These are phyloP conservation scores for Thymelicus lineola DNA, from an alignment of 2,888 invertebrate genomes.

Conservation along the genomic window DNA sequence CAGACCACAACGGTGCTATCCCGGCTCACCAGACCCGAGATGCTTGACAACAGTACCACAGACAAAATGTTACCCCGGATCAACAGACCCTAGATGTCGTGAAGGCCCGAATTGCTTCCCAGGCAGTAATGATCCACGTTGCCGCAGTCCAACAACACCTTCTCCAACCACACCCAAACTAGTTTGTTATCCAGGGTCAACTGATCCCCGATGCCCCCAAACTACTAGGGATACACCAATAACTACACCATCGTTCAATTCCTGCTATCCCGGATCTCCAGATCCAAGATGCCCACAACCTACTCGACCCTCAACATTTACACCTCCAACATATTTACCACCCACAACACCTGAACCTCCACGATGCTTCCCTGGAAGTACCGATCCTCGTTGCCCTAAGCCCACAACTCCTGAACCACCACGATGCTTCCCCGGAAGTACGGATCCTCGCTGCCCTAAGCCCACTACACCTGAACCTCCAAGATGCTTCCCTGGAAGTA, in stretches of 20 bases:
- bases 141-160: too few species aligned
- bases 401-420: constrained; percentile 45
- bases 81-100: constrained; percentile 52
- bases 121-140: constrained; percentile 53
- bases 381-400: constrained; percentile 52
- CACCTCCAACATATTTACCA: constrained; percentile 51
- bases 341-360: constrained; percentile 51
- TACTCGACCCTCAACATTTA: constrained; percentile 40
- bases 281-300: constrained; percentile 59
- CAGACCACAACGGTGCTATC: constrained; percentile 59
- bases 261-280: too few species aligned
- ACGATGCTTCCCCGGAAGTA: constrained; percentile 56
- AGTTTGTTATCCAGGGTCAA: too few species aligned
- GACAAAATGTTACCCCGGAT: constrained; percentile 59
- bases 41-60: constrained; percentile 59
- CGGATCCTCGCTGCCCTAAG: constrained; percentile 50
- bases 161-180: too few species aligned
- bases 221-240: constrained; percentile 35
- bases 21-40: constrained; percentile 62
- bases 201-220: constrained; percentile 52
- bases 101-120: constrained; percentile 52
- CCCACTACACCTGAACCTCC: constrained; percentile 48
- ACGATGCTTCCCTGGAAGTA: constrained; percentile 51
- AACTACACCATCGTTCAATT: too few species aligned
- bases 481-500: constrained; percentile 44